Base-by-base conservation (phyloP, 2,888 invertebrate genomes). In the Dichetophora obliterata region DNA sequence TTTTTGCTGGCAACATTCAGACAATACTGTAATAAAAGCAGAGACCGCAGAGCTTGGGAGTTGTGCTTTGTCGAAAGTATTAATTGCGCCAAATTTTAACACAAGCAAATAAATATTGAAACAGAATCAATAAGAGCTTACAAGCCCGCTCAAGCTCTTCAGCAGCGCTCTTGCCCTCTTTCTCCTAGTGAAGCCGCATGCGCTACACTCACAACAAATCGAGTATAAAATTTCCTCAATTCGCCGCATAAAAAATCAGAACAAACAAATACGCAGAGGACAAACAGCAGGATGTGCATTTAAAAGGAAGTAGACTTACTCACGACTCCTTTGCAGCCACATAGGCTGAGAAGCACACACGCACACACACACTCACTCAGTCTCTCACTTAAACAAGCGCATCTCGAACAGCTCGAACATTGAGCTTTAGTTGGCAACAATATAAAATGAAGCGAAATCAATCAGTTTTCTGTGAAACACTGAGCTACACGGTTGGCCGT, bases 381-480 rank as follows among this genome's bases (percentile, higher is more conserved):
- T 27, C 48, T n/a, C 2, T 5, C 2, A 24, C 24, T 1, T 16
- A 14, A 43, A 43, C 43, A 43, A 11, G 43, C 22, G 50, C 24
- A 50, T 11, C 50, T 27, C 27, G 14, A 59, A 59, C 27, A 14
- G 24, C 27, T 27, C 2, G 59, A 59, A 31, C 14, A 59, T 27
- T 59, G 59, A 59, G 59, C 16, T 27, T 16, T 27, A 68, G 14
- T 50, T 48, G 2, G 1, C 68, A 68, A 27, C 68, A 22, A 11
- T 50, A n/a, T 50, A 24, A 48, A 24, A n/a, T 22, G 14, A 50
- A 68, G 68, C 59, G 57, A 71, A 71, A 16, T 43, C 43, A 43
- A n/a, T 71, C 71, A 71, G 71, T 71, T 73, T 63, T 37, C 61
- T 73, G 72, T 61, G 72, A 61, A 73, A 14, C 31, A 27, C 24